Evolutionary conservation across 2,113 vertebrate species (phyloP), one percentile per base, ranked within the genome.

Genomic region (Hassar affinis): DNA sequence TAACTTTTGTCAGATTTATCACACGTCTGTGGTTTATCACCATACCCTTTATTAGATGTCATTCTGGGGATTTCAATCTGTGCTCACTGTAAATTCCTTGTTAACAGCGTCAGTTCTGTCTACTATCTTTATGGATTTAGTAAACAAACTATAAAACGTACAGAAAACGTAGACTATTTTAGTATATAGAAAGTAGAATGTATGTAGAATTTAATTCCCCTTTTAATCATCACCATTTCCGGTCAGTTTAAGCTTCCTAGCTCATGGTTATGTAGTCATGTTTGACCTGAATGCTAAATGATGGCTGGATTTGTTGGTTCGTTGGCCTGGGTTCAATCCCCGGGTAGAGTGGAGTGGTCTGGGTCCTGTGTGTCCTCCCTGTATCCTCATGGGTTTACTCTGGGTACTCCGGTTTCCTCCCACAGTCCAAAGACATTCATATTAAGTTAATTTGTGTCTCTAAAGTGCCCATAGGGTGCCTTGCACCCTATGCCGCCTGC

Each of bases 1-100:
- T 51, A 75, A 51, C 47, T 52, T n/a, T 49, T 27, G 45, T 47
- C 42, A 74, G 71, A 74, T 74, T 51, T 51, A 74, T 74, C 71
- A 74, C 71, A 51, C n/a, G 4, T 49, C 45, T 17, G 3, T 49
- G 45, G 42, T 74, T 51, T 74, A 51, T 49, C n/a, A 10, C n/a
- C 45, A 8, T 30, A 18, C 71, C 25, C 71, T 71, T 69, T 72
- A 49, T 72, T 75, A 75, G 15, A 51, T 52, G 47, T 27, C 22
- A 27, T 72, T 72, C 12, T 72, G 12, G 42, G 11, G 25, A 49
- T 49, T 47, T 47, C 47, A 25, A 25, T 15, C 11, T 33, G 68
- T 72, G 47, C n/a, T 72, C 10, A 72, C 35, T 72, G 15, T 22
- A 15, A 72, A 47, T 72, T 30, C 30, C 33, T 20, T 18, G 11